Evolutionary conservation across 2,888 invertebrate species (phyloP), one percentile per base, ranked within the genome.

Genomic region (Mesopsocus fuscifrons): DNA sequence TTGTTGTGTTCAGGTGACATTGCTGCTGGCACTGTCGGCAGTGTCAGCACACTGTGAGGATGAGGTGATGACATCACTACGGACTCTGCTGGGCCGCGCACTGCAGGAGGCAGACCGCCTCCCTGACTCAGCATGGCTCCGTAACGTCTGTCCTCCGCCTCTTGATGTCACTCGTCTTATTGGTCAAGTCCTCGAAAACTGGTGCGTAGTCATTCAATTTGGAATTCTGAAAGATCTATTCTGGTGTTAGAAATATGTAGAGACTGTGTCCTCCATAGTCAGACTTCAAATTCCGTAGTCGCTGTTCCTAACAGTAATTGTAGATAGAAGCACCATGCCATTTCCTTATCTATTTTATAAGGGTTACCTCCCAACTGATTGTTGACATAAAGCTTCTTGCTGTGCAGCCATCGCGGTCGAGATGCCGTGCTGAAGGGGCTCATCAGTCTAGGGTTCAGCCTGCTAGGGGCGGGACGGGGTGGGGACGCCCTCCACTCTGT

Each of bases 1-100:
- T n/a, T n/a, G n/a, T n/a, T n/a, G n/a, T n/a, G n/a, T 77, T 53
- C 64, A 74, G 48, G 57, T 75, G n/a, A 68, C 72, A 45, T 63
- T 71, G 11, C 57, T 75, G 15, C 58, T 76, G 11, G 59, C 64
- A n/a, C 56, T 69, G 13, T 64, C 67, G 1, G 61, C 60, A 45
- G 57, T 68, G 35, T 49, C 57, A 6, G 54, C 57, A 43, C 15
- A 20, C 21, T 65, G 65, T 49, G 65, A 68, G 52, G 64, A 67
- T 42, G 57, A 54, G 45, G 57, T 52, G 13, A 18, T n/a, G 26
- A 45, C 11, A 3, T 3, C 18, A 8, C 11, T 15, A 6, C 58
- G 55, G 52, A 43, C 46, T 17, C 55, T 57, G 1, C 52, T 64
- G 13, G 45, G 51, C 15, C 52, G 60, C 34, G 55, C 54, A 47